These are phyloP conservation scores for Phycodurus eques DNA, from an alignment of 2,113 vertebrate genomes.

Conservation along the genomic window DNA sequence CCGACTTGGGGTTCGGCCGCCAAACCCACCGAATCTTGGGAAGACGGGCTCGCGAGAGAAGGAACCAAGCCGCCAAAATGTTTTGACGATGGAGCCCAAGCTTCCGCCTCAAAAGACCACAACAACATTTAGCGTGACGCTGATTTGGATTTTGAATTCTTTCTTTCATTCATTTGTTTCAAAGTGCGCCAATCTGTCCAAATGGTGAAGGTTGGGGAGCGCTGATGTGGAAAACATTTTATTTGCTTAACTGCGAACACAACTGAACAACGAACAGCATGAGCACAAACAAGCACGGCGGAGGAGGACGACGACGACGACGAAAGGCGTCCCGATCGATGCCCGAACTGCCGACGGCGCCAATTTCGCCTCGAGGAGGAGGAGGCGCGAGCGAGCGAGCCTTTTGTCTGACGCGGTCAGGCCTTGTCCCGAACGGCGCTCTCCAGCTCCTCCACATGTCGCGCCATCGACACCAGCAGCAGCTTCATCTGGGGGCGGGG, in stretches of 20 bases:
- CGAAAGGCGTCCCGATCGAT: background rate
- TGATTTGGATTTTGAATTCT: background rate
- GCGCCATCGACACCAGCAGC: constrained; percentile 67
- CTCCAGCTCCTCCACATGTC: constrained; percentile 65
- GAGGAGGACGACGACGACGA: too few relatives aligned
- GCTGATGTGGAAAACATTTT: background rate
- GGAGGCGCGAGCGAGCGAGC: background rate
- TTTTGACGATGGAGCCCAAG: too few relatives aligned
- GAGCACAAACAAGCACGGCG: background rate
- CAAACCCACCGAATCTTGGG: too few relatives aligned
- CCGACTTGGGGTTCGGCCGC: too few relatives aligned
- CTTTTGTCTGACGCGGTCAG: constrained; percentile 11
- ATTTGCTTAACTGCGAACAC: background rate
- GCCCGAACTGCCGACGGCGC: background rate
- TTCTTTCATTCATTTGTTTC: too few relatives aligned
- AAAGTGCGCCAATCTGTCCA: too few relatives aligned
- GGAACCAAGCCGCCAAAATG: too few relatives aligned
- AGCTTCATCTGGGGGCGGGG: constrained; percentile 63
- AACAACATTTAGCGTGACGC: too few relatives aligned
- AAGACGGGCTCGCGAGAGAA: too few relatives aligned
- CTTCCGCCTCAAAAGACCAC: too few relatives aligned
- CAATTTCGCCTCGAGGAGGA: background rate
- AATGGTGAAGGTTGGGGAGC: too few relatives aligned
- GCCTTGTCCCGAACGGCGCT: constrained; percentile 34
- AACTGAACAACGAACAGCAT: background rate